Base-by-base conservation (phyloP, 2,888 invertebrate genomes). In the Eubasilissa splendida region DNA sequence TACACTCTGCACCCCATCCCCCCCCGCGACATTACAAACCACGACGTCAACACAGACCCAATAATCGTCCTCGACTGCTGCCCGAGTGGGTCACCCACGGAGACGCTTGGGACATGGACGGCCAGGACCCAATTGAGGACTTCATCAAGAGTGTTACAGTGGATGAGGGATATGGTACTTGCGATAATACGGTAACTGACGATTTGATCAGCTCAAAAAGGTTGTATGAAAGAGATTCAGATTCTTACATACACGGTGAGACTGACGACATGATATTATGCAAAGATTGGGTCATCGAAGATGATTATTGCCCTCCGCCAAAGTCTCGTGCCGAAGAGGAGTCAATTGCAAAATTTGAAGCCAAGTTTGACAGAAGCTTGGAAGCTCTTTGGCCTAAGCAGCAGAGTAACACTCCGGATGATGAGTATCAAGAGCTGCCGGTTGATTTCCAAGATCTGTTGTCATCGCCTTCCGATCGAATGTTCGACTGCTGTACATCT, bases 291-390 rank as follows among this genome's bases (percentile, higher is more conserved):
- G 86, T 87, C 82, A 85, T 88, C 77, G 85, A 87, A 4, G 89
- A 88, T 42, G 88, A 88, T 31, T 73, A 54, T 14, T 86, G 86
- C 33, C 87, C 87, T 52, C 86, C 87, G 80, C 87, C 86, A 12
- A 86, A 86, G 78, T 86, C 88, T 58, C 89, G 89, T 14, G 85
- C 86, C 85, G 92, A 92, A 85, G 89, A 89, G 84, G 90, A 92
- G 85, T 87, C 90, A 79, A 91, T 92, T 84, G 93, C 92, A 4
- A 90, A 91, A 85, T 90, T 93, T 85, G 91, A 92, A 86, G 93
- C 94, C 8, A 94, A 94, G 87, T 94, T 94, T 86, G 92, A 94
- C 86, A 91, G 92, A 84, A 93, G 92, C 86, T 90, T 94, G 83
- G 93, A 94, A 87, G 93, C 94, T 59, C 88, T 94, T 80, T 94